Base-by-base conservation (phyloP, 2,797 vertebrate genomes). In the Tangara arthus region DNA sequence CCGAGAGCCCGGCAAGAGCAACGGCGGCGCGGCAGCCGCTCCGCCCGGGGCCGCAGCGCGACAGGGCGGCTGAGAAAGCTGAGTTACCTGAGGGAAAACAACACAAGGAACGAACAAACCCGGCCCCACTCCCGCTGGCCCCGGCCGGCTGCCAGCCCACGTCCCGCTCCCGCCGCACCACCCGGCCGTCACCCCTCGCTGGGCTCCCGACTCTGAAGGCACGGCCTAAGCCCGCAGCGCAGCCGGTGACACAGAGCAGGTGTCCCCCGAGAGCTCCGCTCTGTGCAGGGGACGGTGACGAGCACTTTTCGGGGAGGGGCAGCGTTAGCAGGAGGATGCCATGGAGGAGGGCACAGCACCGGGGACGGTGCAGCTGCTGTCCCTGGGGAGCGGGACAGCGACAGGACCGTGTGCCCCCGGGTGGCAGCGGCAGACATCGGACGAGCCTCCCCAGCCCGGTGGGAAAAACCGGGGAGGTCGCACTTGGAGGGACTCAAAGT, bases 341-440 rank as follows among this genome's bases (percentile, higher is more conserved):
- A 6, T 0, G 42, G 63, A 27, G 42, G 63, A 27, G 60, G 0
- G 2, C 24, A 10, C 27, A 20, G 0, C 17, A 27, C 15, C 42
- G 4, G 30, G 60, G 11, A 49, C 53, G 35, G 1, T 12, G 18
- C 61, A 3, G 41, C 41, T 24, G 42, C 68, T 34, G 59, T 27
- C 34, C 35, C 35, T 4, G 2, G 12, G n/a, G 13, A 47, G 35
- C 14, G 35, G 26, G 30, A 46, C 42, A 26, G 77, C 2, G 21
- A 12, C 75, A 55, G 46, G 7, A 12, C 49, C 6, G 1, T 2
- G 23, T 6, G 37, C 5, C 39, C 35, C 26, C 2, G 27, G n/a
- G 7, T 2, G 39, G n/a, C 63, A 42, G 52, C 0, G 34, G 34
- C 39, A 84, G 15, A 41, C 11, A 39, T 0, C 0, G 2, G 15